These are phyloP conservation scores for Anolis apletophallus DNA, from an alignment of 2,797 vertebrate genomes.

Conservation along the genomic window DNA sequence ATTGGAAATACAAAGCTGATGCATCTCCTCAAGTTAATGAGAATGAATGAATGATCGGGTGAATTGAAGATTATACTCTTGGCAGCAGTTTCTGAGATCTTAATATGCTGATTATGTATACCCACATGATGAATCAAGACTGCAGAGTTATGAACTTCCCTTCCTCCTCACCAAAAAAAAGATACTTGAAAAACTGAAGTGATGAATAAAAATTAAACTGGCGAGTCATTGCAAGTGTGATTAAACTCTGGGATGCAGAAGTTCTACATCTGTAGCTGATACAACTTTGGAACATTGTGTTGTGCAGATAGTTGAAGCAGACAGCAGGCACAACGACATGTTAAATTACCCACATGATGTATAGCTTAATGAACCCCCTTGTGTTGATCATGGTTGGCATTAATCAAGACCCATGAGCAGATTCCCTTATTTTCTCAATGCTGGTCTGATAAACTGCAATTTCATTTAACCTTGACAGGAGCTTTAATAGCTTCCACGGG, in stretches of 20 bases:
- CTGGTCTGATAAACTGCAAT: slow-evolving; percentile 99
- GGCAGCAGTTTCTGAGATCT: slow-evolving; percentile 24
- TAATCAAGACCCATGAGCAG: slow-evolving; percentile 99
- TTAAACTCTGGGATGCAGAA: slow-evolving; percentile 55
- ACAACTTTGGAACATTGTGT: slow-evolving; percentile 72
- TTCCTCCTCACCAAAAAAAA: slow-evolving; percentile 1
- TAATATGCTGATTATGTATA: slow-evolving; percentile 39
- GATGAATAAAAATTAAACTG: slow-evolving; percentile 54
- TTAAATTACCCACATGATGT: slow-evolving; percentile 99
- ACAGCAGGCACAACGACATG: slow-evolving; percentile 97
- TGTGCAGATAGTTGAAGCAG: slow-evolving; percentile 80
- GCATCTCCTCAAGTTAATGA: slow-evolving; percentile 33
- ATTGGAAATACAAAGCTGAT: slow-evolving; percentile 25
- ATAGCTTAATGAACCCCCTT: slow-evolving; percentile 99
- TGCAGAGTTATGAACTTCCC: slow-evolving; percentile 31
- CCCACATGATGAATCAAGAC: slow-evolving; percentile 43
- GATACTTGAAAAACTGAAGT: slow-evolving; percentile 18
- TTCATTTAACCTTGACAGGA: slow-evolving; percentile 99
- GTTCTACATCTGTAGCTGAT: slow-evolving; percentile 57
- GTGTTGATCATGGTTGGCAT: slow-evolving; percentile 99
- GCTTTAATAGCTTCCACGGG: slow-evolving; percentile 99
- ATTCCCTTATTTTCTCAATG: slow-evolving; percentile 99
- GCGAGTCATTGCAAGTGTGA: slow-evolving; percentile 59
- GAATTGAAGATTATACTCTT: slow-evolving; percentile 12
- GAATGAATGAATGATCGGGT: slow-evolving; percentile 22